phyloP scores from a whole-genome alignment of 2,797 vertebrate species.

The Gymnothorax javanicus region DNA sequence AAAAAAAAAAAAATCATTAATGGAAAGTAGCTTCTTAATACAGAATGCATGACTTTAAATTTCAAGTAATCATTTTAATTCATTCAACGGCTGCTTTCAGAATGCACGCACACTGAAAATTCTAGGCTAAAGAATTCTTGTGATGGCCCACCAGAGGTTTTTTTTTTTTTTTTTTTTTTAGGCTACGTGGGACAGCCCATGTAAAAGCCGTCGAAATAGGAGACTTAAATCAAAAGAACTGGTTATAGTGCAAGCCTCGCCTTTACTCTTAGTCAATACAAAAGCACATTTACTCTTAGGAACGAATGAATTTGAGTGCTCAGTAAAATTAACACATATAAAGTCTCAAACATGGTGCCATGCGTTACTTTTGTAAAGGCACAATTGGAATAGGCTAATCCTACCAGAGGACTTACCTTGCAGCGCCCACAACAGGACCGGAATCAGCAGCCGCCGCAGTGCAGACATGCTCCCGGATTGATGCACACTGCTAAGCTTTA shows the following conservation, averaged over 20 bases:
- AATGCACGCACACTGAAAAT: neutral
- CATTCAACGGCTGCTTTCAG: neutral
- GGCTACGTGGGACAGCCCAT: neutral
- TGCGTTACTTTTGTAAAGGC: neutral
- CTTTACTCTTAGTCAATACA: too few relatives aligned
- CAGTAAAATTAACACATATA: neutral
- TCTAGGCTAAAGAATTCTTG: neutral
- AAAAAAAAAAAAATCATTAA: too few relatives aligned
- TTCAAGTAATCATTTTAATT: too few relatives aligned
- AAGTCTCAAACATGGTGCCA: neutral
- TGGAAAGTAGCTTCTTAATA: too few relatives aligned
- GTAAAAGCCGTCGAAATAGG: too few relatives aligned
- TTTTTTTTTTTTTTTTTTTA: neutral
- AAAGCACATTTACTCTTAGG: too few relatives aligned
- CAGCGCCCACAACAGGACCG: conserved; percentile 43
- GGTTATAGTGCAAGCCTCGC: too few relatives aligned
- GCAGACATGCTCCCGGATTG: conserved; percentile 28
- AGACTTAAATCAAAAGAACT: too few relatives aligned
- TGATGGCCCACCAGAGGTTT: neutral
- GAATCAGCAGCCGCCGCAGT: conserved; percentile 41
- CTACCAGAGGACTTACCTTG: conserved; percentile 34
- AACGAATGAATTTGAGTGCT: neutral
- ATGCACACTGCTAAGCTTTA: conserved; percentile 25
- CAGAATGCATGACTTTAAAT: too few relatives aligned
- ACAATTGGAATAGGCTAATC: neutral